Conservation (phyloP, 1,140 invertebrate species). For the Eriosoma lanigerum region DNA sequence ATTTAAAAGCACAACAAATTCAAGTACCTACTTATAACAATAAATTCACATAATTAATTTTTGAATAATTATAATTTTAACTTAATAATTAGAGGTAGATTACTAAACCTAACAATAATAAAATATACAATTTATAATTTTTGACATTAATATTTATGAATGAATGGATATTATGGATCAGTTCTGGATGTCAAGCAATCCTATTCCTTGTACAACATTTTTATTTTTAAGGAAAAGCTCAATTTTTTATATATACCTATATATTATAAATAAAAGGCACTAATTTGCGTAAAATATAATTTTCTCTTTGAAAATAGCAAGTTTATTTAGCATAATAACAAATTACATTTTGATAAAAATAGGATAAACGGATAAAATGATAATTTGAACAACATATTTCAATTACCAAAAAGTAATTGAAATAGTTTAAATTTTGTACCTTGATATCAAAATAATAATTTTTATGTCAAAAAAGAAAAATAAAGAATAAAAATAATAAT, state of each 20-base stretch:
- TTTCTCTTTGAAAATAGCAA: conserved; percentile 19
- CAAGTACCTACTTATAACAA: background rate
- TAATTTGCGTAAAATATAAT: conserved; percentile 31
- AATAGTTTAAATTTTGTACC: conserved; percentile 23
- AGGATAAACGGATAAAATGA: background rate
- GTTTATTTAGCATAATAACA: conserved; percentile 13
- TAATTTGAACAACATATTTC: conserved; percentile 25
- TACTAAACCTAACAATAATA: conserved; percentile 41
- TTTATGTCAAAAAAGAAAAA: conserved; percentile 17
- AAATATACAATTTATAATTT: conserved; percentile 47
- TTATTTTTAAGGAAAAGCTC: background rate
- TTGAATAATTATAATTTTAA: conserved; percentile 21
- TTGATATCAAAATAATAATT: conserved; percentile 43
- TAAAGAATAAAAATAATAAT: background rate
- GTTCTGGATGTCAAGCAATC: conserved; percentile 20
- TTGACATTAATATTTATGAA: conserved; percentile 36
- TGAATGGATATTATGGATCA: conserved; percentile 5
- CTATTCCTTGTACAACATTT: conserved; percentile 34
- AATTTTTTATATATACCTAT: background rate
- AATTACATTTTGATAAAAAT: conserved; percentile 10
- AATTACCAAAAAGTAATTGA: background rate
- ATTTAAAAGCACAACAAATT: background rate
- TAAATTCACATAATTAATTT: conserved; percentile 15
- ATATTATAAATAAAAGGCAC: conserved; percentile 46
- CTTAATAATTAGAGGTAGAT: conserved; percentile 35